A percentile compares a stretch with the other conserved stretches of the same genome.
Evolutionary conservation across 1,140 invertebrate species (phyloP).

Genomic region (Cotesia vestalis): DNA sequence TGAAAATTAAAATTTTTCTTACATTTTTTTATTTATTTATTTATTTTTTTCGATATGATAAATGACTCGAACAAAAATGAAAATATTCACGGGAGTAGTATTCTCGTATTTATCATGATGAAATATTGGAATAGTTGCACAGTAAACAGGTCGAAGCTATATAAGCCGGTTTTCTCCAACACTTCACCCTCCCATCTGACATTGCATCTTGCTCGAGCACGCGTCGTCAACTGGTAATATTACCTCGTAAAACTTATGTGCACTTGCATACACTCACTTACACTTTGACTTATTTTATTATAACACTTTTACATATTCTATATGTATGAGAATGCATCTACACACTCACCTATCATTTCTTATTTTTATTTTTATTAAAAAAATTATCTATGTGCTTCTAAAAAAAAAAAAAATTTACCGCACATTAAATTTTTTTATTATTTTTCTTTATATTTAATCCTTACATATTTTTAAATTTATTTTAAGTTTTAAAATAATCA

Average conservation of each 20-base stretch:
- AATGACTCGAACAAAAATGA: neutral
- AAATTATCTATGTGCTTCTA: too few species aligned
- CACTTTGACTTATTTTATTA: too few species aligned
- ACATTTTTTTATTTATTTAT: neutral
- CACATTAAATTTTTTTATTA: too few species aligned
- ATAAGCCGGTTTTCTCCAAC: conserved; percentile 15
- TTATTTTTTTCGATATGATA: neutral
- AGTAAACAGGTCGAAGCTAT: conserved; percentile 17
- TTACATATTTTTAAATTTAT: too few species aligned
- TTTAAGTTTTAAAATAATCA: too few species aligned
- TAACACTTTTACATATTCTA: too few species aligned
- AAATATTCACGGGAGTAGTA: conserved; percentile 21
- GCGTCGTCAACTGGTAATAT: conserved; percentile 1
- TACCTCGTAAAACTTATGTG: neutral
- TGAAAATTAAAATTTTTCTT: neutral
- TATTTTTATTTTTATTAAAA: too few species aligned
- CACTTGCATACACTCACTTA: neutral
- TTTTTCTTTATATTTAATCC: too few species aligned
- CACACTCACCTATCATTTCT: too few species aligned
- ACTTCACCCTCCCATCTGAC: conserved; percentile 6
- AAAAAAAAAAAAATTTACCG: too few species aligned
- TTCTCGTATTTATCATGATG: conserved; percentile 23
- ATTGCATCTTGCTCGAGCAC: conserved; percentile 7
- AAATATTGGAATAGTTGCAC: conserved; percentile 24
- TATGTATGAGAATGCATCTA: too few species aligned